A percentile compares a stretch with the other conserved stretches of the same genome.
Evolutionary conservation across 2,888 invertebrate genomes (phyloP).

Genomic region (Diploptera punctata): DNA sequence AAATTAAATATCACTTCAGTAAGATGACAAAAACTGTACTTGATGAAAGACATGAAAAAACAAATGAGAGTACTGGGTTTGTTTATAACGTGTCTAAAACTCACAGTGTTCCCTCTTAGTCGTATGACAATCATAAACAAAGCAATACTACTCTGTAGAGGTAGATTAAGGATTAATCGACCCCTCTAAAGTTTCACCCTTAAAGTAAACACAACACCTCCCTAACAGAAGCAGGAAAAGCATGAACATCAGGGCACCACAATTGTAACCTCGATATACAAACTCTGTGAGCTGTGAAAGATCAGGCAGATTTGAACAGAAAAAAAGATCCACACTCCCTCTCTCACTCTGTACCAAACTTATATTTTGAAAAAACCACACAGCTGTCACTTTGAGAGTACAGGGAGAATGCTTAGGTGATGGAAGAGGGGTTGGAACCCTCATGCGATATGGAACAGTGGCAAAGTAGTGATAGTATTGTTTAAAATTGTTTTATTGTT

Average conservation of each 20-base stretch:
- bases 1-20: too few species aligned
- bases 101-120: background rate
- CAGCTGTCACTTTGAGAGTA: conserved; percentile 21
- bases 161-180: conserved; percentile 27
- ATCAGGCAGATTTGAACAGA: conserved; percentile 15
- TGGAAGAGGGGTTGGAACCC: background rate
- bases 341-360: background rate
- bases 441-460: background rate
- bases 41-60: too few species aligned
- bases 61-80: too few species aligned
- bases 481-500: background rate
- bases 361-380: conserved; percentile 26
- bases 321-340: background rate
- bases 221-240: too few species aligned
- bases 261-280: conserved; percentile 10
- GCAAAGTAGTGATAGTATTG: background rate
- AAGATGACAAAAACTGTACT: too few species aligned
- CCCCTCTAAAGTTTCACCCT: background rate
- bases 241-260: background rate
- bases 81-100: too few species aligned
- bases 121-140: conserved; percentile 6
- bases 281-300: conserved; percentile 5
- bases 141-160: background rate
- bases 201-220: conserved; percentile 14
- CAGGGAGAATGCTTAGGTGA: background rate